Percentiles rank a stretch among this genome's conserved stretches.
phyloP scores from a whole-genome alignment of 2,797 vertebrate species.

The Manis crassicaudata region DNA sequence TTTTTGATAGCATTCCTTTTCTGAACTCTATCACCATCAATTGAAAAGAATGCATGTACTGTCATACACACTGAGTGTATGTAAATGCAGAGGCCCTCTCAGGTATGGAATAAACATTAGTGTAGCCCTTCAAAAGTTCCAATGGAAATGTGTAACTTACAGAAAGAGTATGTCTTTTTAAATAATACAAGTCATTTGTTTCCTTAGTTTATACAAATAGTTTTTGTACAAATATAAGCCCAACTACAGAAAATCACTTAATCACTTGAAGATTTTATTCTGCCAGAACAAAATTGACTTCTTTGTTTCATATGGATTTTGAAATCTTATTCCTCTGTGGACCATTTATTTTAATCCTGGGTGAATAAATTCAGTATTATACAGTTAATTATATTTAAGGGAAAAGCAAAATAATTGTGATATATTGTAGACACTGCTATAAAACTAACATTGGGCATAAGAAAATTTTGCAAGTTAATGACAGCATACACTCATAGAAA shows the following conservation, averaged over 20 bases:
- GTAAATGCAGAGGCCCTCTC: not conserved
- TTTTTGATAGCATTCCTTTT: not conserved
- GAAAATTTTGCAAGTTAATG: constrained; percentile 42
- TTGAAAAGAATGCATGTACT: not conserved
- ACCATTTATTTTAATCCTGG: constrained; percentile 59
- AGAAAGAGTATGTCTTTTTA: constrained; percentile 37
- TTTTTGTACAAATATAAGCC: constrained; percentile 29
- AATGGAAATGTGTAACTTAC: constrained; percentile 45
- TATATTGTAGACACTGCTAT: not conserved
- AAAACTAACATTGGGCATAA: constrained; percentile 42
- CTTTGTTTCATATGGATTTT: constrained; percentile 49
- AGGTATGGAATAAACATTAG: not conserved
- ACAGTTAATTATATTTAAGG: constrained; percentile 51
- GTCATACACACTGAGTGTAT: not conserved
- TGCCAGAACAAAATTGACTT: not conserved
- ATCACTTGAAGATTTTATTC: constrained; percentile 52
- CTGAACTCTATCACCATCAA: not conserved
- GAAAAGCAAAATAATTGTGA: constrained; percentile 44
- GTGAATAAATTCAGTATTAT: constrained; percentile 36
- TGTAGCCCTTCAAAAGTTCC: not conserved
- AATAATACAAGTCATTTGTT: constrained; percentile 3
- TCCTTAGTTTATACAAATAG: constrained; percentile 25
- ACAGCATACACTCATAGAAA: constrained; percentile 46
- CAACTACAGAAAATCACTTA: constrained; percentile 50
- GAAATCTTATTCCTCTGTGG: constrained; percentile 27